Evolutionary conservation across 2,888 invertebrate genomes (phyloP), one percentile per base, ranked within the genome.

Genomic region (Digitonthophagus gazella): DNA sequence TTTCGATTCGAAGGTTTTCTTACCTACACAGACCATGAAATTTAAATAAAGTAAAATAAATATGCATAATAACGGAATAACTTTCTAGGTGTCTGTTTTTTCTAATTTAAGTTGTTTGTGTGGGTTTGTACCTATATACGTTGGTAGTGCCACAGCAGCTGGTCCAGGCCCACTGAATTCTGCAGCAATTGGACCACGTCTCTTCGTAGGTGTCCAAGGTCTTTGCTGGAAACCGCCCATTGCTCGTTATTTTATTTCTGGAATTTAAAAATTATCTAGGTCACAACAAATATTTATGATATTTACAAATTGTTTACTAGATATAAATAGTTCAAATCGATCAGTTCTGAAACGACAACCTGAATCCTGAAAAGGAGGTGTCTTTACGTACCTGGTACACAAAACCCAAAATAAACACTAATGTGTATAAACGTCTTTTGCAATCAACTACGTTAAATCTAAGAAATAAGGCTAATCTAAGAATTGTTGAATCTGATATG

Each of bases 141-240:
- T 89, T 58, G 93, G 94, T 74, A 96, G 83, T 68, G 90, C 87
- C 3, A 96, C 93, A 73, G 92, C 92, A 15, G 95, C 95, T 22
- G 96, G 96, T 69, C 96, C 96, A 15, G 96, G 96, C 78, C 93
- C 93, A 67, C 88, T 86, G 75, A 89, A 89, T 84, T 96, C 96
- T 1, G 96, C 95, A 61, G 93, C 93, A 71, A 96, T 96, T 15
- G 93, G 93, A 54, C 95, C 95, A 65, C 93, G 88, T 72, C 95
- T 87, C 81, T 93, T 93, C 55, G 95, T 95, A 56, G 95, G 95
- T 68, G 93, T 94, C 95, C 95, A 96, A 73, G 93, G 91, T 82
- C 92, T 89, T 84, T 95, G 95, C 76, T 91, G 90, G 79, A 92
- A 88, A 78, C 92, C 93, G 80, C 89, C 88, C 88, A 88, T 88